Conservation (phyloP, 2,888 invertebrate genomes). For the Microplitis manilae region DNA sequence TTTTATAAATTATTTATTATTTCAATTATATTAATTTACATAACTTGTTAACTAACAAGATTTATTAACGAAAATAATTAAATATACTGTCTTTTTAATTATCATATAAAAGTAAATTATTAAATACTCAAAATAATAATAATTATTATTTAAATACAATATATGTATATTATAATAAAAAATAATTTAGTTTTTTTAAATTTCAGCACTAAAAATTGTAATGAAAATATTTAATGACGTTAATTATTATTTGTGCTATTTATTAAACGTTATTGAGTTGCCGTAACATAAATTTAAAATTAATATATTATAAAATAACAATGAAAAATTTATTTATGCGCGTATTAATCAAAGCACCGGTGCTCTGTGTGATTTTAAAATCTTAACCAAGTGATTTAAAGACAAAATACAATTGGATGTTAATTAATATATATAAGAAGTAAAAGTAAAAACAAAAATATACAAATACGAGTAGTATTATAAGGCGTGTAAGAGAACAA, state of each 20-base stretch:
- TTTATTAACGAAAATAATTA: neutral
- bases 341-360: constrained; percentile 3
- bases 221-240: neutral
- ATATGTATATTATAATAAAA: neutral
- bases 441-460: neutral
- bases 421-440: neutral
- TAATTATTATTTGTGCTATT: neutral
- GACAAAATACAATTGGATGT: neutral
- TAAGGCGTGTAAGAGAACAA: neutral
- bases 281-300: neutral
- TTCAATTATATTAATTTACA: neutral
- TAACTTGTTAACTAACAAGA: neutral
- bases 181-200: neutral
- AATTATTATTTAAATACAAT: neutral
- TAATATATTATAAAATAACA: constrained; percentile 3
- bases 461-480: neutral
- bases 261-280: neutral
- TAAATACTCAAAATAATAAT: neutral
- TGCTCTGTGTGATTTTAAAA: neutral
- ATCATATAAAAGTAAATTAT: neutral
- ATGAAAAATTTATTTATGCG: neutral
- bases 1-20: neutral
- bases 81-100: neutral
- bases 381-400: neutral
- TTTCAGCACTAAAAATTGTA: neutral